Base-by-base conservation (phyloP, 1,140 invertebrate genomes). In the Globodera rostochiensis region DNA sequence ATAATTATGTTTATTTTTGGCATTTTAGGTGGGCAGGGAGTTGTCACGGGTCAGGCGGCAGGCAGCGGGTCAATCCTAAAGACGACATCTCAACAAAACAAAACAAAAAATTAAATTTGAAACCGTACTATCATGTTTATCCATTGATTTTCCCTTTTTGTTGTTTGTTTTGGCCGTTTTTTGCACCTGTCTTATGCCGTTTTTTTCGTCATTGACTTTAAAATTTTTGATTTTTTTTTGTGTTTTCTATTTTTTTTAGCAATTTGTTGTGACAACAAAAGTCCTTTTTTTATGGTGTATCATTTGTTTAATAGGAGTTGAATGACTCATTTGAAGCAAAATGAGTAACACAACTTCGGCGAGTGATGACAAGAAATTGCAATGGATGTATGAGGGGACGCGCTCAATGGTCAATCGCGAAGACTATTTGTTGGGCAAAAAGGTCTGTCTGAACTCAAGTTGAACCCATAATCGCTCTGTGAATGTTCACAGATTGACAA, bases 331-430 rank as follows among this genome's bases (percentile, higher is more conserved):
- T 77, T 45, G 73, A 57, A 4, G 21, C 11, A 82, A 81, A 82
- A 81, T 81, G 80, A 36, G 21, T 60, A 47, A 66, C 6, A 21
- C 49, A n/a, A 19, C 25, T 8, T 69, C 77, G 36, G 25, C 77
- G 19, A 81, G 57, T 47, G 46, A 74, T 49, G 45, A 45, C 1
- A 78, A 84, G 74, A 81, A 85, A 13, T 71, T 85, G 69, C 19
- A 81, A 25, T 86, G 84, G 84, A 86, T 86, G 85, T 87, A 87
- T 66, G 84, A 87, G 7, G 84, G 84, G 6, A 21, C 85, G 47
- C 87, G 87, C 50, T 84, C 84, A 5, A 19, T 67, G 45, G 85
- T 86, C 15, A 86, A 86, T 50, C 50, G 85, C 13, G 84, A 86
- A 47, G 84, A 86, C 57, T 86, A 86, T 85, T 73, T 86, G 49